phyloP scores from a whole-genome alignment of 2,888 invertebrate genomes.

The Tiliacea citrago region DNA sequence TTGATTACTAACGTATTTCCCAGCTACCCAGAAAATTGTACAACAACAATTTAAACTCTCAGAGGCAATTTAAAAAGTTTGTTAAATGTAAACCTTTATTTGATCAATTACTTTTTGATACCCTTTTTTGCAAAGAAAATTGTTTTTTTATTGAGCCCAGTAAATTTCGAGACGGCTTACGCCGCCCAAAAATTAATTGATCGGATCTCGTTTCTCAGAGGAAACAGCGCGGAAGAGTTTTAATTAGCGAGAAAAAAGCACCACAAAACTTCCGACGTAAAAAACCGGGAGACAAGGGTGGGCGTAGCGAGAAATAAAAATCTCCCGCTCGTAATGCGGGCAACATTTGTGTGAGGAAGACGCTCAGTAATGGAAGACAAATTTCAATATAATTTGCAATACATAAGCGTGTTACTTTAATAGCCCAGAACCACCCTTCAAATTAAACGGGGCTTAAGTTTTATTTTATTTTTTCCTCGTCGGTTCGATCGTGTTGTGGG shows the following conservation, averaged over 20 bases:
- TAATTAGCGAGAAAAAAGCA: slow-evolving; percentile 90
- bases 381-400: slow-evolving; percentile 91
- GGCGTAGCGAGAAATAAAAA: slow-evolving; percentile 88
- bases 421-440: slow-evolving; percentile 91
- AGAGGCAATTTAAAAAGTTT: slow-evolving; percentile 71
- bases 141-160: slow-evolving; percentile 85
- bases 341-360: slow-evolving; percentile 91
- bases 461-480: slow-evolving; percentile 90
- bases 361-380: slow-evolving; percentile 91
- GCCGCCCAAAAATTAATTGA: slow-evolving; percentile 90
- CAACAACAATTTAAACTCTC: slow-evolving; percentile 67
- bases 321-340: slow-evolving; percentile 90
- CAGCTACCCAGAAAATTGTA: slow-evolving; percentile 70
- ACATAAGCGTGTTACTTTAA: slow-evolving; percentile 92
- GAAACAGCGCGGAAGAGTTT: slow-evolving; percentile 91
- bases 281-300: slow-evolving; percentile 90
- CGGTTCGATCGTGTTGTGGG: slow-evolving; percentile 83
- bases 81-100: slow-evolving; percentile 77
- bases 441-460: slow-evolving; percentile 91
- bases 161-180: slow-evolving; percentile 89
- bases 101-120: slow-evolving; percentile 87
- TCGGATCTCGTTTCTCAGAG: slow-evolving; percentile 89
- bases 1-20: slow-evolving; percentile 73
- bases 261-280: slow-evolving; percentile 89
- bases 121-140: slow-evolving; percentile 80